Conservation (phyloP, 2,113 vertebrate species). For the Trochalopteron elliotii region DNA sequence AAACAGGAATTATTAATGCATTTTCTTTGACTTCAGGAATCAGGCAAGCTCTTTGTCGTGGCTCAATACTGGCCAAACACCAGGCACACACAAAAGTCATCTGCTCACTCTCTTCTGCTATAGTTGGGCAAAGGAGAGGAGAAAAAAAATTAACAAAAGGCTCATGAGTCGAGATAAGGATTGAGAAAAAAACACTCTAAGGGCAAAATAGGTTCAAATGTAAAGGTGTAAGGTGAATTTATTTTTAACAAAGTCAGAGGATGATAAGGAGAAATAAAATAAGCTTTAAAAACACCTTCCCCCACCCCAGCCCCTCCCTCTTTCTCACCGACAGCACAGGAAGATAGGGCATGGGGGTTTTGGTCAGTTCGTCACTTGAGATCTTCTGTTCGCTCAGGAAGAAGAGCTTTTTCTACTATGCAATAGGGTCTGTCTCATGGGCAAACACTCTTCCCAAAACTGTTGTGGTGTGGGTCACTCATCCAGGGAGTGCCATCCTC, state of each 20-base stretch:
- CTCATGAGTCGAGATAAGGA: neutral
- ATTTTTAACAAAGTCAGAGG: neutral
- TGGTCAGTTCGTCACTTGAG: neutral
- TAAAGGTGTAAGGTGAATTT: neutral
- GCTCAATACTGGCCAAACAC: neutral
- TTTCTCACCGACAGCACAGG: neutral
- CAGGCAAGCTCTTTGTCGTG: neutral
- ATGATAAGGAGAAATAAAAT: neutral
- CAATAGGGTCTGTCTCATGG: rapidly evolving
- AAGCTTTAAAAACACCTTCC: neutral
- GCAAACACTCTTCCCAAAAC: neutral
- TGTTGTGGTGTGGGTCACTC: neutral
- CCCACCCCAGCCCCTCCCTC: no score
- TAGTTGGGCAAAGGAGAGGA: neutral
- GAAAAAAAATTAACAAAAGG: neutral
- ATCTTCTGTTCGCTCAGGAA: neutral
- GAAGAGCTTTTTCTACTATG: neutral
- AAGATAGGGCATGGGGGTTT: neutral
- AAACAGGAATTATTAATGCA: neutral
- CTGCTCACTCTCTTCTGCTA: neutral
- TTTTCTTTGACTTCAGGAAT: neutral
- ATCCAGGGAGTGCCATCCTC: neutral
- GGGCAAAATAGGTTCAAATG: neutral
- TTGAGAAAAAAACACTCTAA: neutral
- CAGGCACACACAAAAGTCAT: neutral